Conservation (phyloP, 2,888 invertebrate species). For the Eilema caniola region DNA sequence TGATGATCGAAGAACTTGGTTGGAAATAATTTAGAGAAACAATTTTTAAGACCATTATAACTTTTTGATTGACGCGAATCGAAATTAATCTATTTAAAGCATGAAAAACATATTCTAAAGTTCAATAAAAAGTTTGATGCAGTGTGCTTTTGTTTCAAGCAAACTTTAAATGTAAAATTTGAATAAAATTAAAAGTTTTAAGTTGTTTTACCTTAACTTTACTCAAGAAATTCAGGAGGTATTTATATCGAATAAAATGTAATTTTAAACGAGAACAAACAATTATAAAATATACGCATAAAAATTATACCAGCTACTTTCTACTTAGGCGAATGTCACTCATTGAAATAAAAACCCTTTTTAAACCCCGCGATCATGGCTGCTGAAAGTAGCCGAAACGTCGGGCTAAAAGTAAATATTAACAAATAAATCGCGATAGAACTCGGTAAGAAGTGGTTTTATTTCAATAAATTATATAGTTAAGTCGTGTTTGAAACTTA, state of each 20-base stretch:
- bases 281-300: no score
- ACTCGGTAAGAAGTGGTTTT: no score
- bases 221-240: no score
- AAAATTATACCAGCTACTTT: no score
- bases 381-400: no score
- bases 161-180: not conserved
- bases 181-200: not conserved
- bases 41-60: not conserved
- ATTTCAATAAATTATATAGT: not conserved
- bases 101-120: not conserved
- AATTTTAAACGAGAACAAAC: no score
- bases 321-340: no score
- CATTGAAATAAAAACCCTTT: no score
- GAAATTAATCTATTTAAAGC: not conserved
- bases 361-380: no score
- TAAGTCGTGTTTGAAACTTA: not conserved
- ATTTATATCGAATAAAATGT: no score
- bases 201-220: not conserved
- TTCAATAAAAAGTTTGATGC: not conserved
- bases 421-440: no score
- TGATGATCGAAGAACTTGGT: conserved; percentile 8
- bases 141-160: not conserved
- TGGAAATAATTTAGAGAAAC: not conserved
- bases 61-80: not conserved
- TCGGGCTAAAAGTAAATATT: no score